phyloP scores from a whole-genome alignment of 2,113 vertebrate genomes.

The Electrona antarctica region DNA sequence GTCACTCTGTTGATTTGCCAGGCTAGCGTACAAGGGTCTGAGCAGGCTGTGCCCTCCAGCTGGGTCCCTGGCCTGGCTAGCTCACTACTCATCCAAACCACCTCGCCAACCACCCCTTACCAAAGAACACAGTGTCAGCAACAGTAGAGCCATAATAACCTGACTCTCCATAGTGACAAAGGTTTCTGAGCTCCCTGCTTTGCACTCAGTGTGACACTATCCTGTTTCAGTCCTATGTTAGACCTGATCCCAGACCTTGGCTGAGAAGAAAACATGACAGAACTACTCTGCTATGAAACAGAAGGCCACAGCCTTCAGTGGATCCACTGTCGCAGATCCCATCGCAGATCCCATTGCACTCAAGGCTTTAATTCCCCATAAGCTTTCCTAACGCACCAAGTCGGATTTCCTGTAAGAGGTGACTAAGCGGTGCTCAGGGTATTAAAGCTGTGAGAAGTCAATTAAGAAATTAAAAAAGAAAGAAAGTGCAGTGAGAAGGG shows the following conservation, averaged over 20 bases:
- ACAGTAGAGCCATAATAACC: slow-evolving; percentile 39
- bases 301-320: neutral
- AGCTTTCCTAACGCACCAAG: slow-evolving; percentile 56
- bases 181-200: slow-evolving; percentile 9
- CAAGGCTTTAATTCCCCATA: slow-evolving; percentile 59
- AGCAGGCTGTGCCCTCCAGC: slow-evolving; percentile 43
- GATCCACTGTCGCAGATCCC: slow-evolving; percentile 37
- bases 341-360: slow-evolving; percentile 45
- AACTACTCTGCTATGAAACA: slow-evolving; percentile 27
- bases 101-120: neutral
- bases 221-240: slow-evolving; percentile 29
- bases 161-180: slow-evolving; percentile 23
- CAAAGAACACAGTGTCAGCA: slow-evolving; percentile 19
- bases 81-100: neutral
- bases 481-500: slow-evolving; percentile 11
- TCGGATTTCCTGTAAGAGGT: slow-evolving; percentile 48
- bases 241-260: neutral
- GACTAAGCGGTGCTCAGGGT: slow-evolving; percentile 44
- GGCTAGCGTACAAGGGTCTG: slow-evolving; percentile 15
- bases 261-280: slow-evolving; percentile 35
- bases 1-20: slow-evolving; percentile 45
- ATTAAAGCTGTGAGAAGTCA: slow-evolving; percentile 60
- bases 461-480: slow-evolving; percentile 55
- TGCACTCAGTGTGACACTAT: slow-evolving; percentile 45
- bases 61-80: slow-evolving; percentile 20